phyloP scores from a whole-genome alignment of 2,113 vertebrate genomes.

The Heterocephalus glaber region DNA sequence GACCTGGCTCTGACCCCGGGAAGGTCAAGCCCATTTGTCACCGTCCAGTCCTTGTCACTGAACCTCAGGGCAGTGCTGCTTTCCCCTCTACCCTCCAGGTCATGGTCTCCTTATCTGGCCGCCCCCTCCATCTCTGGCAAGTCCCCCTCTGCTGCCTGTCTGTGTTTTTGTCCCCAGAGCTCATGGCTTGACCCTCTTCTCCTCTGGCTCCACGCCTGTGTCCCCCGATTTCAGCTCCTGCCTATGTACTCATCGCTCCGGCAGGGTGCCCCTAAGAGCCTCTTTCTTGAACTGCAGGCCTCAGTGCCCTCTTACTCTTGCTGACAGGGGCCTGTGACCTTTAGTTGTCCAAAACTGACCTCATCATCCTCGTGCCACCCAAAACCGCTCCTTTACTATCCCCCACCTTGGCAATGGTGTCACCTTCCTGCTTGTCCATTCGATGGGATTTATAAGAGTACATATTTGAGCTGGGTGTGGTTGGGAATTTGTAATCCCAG shows the following conservation, averaged over 20 bases:
- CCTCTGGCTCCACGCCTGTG: not conserved
- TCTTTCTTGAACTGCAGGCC: not conserved
- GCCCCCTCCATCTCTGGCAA: not conserved
- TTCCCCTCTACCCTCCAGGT: not conserved
- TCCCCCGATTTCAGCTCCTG: not conserved
- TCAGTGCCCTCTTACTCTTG: not conserved
- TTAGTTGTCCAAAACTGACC: not conserved
- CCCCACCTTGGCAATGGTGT: not conserved
- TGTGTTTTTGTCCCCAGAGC: too few relatives aligned
- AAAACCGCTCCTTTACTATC: not conserved
- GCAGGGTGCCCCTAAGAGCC: too few relatives aligned
- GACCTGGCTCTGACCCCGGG: not conserved
- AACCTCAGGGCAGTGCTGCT: not conserved
- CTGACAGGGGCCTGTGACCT: not conserved
- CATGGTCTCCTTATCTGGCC: not conserved
- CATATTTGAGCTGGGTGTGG: too few relatives aligned
- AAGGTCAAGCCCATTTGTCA: not conserved
- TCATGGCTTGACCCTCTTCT: not conserved
- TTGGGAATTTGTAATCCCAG: too few relatives aligned
- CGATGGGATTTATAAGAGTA: not conserved
- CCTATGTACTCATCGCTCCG: not conserved
- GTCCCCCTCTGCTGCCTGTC: not conserved
- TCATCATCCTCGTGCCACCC: not conserved
- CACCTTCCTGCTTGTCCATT: too few relatives aligned
- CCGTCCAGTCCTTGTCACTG: not conserved